Evolutionary conservation across 1,140 invertebrate species (phyloP).

Genomic region (Caenorhabditis latens): DNA sequence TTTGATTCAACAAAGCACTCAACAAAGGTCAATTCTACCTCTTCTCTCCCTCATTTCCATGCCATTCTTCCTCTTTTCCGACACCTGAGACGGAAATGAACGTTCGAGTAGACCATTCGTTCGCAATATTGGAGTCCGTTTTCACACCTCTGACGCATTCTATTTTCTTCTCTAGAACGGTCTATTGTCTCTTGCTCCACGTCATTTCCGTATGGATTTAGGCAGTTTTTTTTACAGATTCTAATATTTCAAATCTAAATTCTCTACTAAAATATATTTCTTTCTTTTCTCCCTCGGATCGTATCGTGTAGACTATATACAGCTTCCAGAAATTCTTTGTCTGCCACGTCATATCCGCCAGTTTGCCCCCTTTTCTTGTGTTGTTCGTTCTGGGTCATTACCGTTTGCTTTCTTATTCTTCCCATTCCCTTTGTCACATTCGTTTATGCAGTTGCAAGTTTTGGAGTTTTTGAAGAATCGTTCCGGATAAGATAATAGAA

Average conservation of each 20-base stretch:
- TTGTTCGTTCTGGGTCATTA: constrained; percentile 21
- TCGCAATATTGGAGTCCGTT: constrained; percentile 7
- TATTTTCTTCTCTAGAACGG: neutral
- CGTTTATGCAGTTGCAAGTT: neutral
- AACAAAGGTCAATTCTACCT: constrained; percentile 25
- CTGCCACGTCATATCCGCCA: neutral
- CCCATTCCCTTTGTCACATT: neutral
- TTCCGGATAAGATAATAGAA: too few species aligned
- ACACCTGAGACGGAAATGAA: constrained; percentile 40
- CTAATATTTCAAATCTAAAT: too few species aligned
- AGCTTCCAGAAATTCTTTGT: neutral
- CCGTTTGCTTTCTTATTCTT: neutral
- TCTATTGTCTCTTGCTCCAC: neutral
- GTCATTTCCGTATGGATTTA: neutral
- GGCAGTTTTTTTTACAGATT: neutral
- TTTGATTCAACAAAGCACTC: constrained; percentile 27
- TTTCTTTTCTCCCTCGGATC: too few species aligned
- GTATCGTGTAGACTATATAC: too few species aligned
- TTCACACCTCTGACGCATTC: constrained; percentile 39
- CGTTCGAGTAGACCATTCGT: constrained; percentile 15
- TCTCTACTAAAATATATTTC: too few species aligned
- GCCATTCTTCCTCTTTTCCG: neutral
- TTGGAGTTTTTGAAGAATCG: neutral
- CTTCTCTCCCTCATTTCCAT: constrained; percentile 12
- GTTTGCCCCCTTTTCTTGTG: neutral